Base-by-base conservation (phyloP, 1,140 invertebrate species). In the Brachionus sp. region DNA sequence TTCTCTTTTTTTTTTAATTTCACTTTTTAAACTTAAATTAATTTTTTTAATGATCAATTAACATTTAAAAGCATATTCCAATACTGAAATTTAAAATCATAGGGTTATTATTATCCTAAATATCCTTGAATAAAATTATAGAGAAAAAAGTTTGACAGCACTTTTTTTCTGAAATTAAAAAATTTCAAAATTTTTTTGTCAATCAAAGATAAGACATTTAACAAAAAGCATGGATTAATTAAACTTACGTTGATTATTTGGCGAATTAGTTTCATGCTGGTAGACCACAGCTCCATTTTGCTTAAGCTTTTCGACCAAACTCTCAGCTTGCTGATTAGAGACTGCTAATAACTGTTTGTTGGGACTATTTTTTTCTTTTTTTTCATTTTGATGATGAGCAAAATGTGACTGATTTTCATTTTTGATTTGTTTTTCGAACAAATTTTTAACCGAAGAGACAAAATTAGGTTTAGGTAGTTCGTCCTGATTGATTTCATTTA, bases 401-500 rank as follows among this genome's bases (percentile, higher is more conserved):
- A n/a, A 16, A 13, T 46, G 42, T 25, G 12, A 2, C 13, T 29
- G 10, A 75, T 29, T 75, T 12, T 44, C 42, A 13, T 75, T 25
- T 13, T 75, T 75, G 23, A 80, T 57, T 44, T 80, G 77, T 23
- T 80, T 80, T 62, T 80, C 77, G 77, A 80, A 80, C 16, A 80
- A 29, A 62, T 57, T 62, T 42, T 80, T 80, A 6, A 80, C 77
- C 29, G 77, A 80, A 37, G 77, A 80, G 7, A 80, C 77, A 66
- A 80, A 80, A 80, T 80, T 80, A 0, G 77, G 77, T 23, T 66
- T 57, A 53, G 77, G 77, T 33, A 80, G 33, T 44, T 80, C 77
- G 53, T 80, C 77, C 16, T 80, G 53, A 50, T 80, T 80, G 29
- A 80, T 80, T 80, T 80, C 77, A 35, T 80, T 80, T 62, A 62